These are phyloP conservation scores for Pseudomyrmex pallidus DNA, from an alignment of 1,140 invertebrate genomes.

Conservation along the genomic window DNA sequence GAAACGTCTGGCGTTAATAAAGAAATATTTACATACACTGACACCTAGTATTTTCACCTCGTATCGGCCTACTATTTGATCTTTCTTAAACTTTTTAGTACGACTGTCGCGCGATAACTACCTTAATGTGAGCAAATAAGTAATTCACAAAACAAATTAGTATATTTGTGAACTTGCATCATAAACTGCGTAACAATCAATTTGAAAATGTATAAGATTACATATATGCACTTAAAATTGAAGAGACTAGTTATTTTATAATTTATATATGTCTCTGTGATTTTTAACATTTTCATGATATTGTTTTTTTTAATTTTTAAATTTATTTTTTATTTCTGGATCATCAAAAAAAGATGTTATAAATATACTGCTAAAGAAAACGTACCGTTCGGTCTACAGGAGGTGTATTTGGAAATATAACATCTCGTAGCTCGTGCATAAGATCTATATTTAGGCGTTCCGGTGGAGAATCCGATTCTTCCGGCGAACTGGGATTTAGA, in stretches of 20 bases:
- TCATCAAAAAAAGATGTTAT: not conserved
- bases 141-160: too few relatives aligned
- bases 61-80: too few relatives aligned
- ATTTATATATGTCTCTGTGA: not conserved
- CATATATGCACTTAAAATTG: slow-evolving; percentile 11
- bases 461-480: slow-evolving; percentile 83
- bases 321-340: not conserved
- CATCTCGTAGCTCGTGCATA: slow-evolving; percentile 89
- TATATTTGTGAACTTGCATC: too few relatives aligned
- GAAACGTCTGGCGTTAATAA: too few relatives aligned
- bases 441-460: slow-evolving; percentile 87
- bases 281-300: not conserved
- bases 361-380: slow-evolving; percentile 39
- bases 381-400: slow-evolving; percentile 86
- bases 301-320: not conserved
- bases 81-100: too few relatives aligned
- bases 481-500: slow-evolving; percentile 85
- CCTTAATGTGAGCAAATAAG: too few relatives aligned
- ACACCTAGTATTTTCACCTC: too few relatives aligned
- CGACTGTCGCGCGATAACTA: too few relatives aligned
- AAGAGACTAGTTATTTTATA: not conserved
- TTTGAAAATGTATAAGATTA: too few relatives aligned
- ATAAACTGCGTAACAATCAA: too few relatives aligned
- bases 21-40: too few relatives aligned
- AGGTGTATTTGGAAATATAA: slow-evolving; percentile 86